Percentiles rank a stretch among this genome's conserved stretches.
Conservation (phyloP, 2,113 vertebrate species). For the Erythrocercus mccallii region DNA sequence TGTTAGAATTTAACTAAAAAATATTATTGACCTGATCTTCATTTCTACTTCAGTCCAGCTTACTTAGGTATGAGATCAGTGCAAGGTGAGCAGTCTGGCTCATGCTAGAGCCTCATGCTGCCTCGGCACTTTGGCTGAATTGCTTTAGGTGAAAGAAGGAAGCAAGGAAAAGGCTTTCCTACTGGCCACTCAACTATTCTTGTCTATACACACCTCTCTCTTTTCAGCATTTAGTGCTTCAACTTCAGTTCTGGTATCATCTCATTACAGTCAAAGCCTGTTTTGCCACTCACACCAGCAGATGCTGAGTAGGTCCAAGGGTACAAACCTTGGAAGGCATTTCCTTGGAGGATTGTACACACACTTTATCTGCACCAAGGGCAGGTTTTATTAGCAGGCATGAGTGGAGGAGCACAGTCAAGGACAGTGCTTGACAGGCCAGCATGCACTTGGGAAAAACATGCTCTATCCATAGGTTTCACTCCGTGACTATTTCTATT, state of each 20-base stretch:
- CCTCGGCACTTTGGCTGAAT: background rate
- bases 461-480: background rate
- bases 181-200: background rate
- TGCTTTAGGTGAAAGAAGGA: background rate
- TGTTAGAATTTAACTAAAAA: background rate
- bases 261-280: background rate
- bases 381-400: background rate
- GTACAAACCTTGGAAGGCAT: background rate
- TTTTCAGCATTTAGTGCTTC: background rate
- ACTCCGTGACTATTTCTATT: background rate
- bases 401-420: background rate
- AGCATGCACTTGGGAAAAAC: background rate
- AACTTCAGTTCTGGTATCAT: background rate
- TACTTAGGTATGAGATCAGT: background rate
- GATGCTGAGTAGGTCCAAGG: background rate
- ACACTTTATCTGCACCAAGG: accelerated
- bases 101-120: background rate
- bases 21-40: background rate
- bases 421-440: background rate
- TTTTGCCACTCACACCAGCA: background rate
- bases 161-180: background rate
- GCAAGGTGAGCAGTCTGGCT: background rate
- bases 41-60: background rate
- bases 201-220: background rate
- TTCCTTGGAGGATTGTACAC: background rate